phyloP scores from a whole-genome alignment of 2,113 vertebrate genomes.

The Cyprinus carpio region DNA sequence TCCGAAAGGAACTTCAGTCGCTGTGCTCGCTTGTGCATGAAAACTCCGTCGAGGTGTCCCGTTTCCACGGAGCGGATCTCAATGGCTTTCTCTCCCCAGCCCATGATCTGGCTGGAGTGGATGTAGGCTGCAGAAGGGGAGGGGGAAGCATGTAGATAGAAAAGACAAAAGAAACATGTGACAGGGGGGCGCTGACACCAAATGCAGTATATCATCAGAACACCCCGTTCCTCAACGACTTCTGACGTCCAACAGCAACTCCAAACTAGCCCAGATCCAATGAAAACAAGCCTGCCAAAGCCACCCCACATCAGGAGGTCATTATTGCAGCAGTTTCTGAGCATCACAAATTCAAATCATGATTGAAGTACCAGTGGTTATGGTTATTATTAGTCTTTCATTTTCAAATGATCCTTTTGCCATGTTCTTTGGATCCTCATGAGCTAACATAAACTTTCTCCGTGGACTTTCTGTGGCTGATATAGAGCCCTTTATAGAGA shows the following conservation, averaged over 20 bases:
- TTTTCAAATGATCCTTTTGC: background rate
- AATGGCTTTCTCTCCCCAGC: slow-evolving; percentile 99
- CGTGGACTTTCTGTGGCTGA: background rate
- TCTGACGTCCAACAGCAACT: slow-evolving; percentile 57
- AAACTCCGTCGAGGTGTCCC: slow-evolving; percentile 99
- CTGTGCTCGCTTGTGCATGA: slow-evolving; percentile 99
- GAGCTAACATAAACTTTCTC: background rate
- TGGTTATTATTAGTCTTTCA: background rate
- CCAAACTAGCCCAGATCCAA: slow-evolving; percentile 15
- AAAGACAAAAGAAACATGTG: slow-evolving; percentile 44
- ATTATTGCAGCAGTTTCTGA: slow-evolving; percentile 81
- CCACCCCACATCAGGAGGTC: slow-evolving; percentile 65
- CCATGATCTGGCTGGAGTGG: slow-evolving; percentile 99
- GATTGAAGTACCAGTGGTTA: slow-evolving; percentile 9
- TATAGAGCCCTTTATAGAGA: background rate
- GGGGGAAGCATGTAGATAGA: slow-evolving; percentile 22
- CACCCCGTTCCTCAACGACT: slow-evolving; percentile 52
- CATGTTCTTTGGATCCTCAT: background rate
- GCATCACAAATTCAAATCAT: slow-evolving; percentile 23
- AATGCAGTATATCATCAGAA: slow-evolving; percentile 25
- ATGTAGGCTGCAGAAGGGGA: slow-evolving; percentile 89
- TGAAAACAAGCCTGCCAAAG: slow-evolving; percentile 49
- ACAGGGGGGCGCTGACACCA: slow-evolving; percentile 64
- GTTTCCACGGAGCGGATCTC: slow-evolving; percentile 99
- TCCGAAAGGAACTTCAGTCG: slow-evolving; percentile 99